phyloP scores from a whole-genome alignment of 2,113 vertebrate species.

The Merops nubicus region DNA sequence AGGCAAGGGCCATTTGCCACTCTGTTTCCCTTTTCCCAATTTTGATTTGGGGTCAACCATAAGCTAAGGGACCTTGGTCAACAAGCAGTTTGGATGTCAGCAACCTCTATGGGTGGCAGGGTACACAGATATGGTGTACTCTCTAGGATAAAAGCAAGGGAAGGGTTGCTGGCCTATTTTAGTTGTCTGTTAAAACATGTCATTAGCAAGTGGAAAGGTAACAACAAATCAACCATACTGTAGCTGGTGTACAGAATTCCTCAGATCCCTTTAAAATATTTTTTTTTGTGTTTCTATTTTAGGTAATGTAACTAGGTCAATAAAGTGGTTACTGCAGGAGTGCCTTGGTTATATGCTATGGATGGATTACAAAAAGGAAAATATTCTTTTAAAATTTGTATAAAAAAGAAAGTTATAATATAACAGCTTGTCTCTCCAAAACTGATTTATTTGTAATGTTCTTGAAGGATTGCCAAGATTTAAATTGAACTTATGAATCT shows the following conservation, averaged over 20 bases:
- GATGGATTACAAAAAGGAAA: background rate
- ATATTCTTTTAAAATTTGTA: background rate
- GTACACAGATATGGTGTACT: background rate
- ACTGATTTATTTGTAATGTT: slow-evolving; percentile 62
- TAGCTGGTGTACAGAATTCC: background rate
- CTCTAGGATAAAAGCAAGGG: background rate
- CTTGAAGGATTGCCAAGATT: slow-evolving; percentile 58
- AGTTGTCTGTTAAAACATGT: background rate
- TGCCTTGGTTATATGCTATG: background rate
- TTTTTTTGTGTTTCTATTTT: background rate
- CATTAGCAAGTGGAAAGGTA: background rate
- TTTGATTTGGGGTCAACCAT: background rate
- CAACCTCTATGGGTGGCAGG: background rate
- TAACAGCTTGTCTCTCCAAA: slow-evolving; percentile 1
- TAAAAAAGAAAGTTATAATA: slow-evolving; percentile 42
- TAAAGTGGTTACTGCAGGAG: background rate
- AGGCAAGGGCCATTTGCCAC: background rate
- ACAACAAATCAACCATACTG: background rate
- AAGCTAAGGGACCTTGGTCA: background rate
- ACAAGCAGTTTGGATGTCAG: background rate
- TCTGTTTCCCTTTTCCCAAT: background rate
- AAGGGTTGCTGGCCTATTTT: background rate
- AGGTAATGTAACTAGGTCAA: background rate
- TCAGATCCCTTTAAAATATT: background rate
- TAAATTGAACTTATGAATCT: slow-evolving; percentile 62